Base-by-base conservation (phyloP, 2,113 vertebrate genomes). In the Mustela lutreola region DNA sequence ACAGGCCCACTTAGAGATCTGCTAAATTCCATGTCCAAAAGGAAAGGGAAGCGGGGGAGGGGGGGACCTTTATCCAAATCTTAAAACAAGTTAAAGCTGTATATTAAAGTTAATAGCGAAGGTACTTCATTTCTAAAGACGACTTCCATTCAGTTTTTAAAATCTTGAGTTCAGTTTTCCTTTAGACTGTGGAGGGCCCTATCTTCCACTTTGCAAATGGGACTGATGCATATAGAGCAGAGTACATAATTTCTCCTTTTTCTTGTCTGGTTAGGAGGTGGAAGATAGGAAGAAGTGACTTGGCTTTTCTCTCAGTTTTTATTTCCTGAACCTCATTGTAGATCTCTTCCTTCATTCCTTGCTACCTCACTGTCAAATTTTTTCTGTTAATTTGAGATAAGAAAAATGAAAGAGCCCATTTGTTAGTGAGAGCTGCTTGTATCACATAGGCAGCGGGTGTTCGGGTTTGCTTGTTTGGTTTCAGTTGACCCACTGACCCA, bases 331-430 rank as follows among this genome's bases (percentile, higher is more conserved):
- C 22, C 4, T 93, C 21, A 42, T 48, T 36, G 45, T 94, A 95
- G 33, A 78, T 14, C 4, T 73, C 1, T 94, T 80, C 4, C 58
- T 81, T 94, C 2, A 82, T 48, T 91, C 26, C 19, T 91, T 31
- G 26, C 14, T 94, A 58, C 19, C 45, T 89, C 11, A 1, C 48
- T 81, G 15, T 96, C 4, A 63, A 50, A 81, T 78, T 11, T 95
- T 90, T 89, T 56, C 53, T 96, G 4, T 84, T 88, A 71, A 63
- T 88, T 82, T 82, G 58, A 89, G 39, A 89, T 82, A 90, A 82
- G 81, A 82, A 45, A 89, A 96, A 15, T 81, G 50, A 91, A 78
- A 95, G 92, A 92, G 71, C 81, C 18, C 0, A 48, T 89, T 97
- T 91, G 67, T 86, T 94, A 86, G 15, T 85, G 60, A 96, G 94